Base-by-base conservation (phyloP, 2,888 invertebrate species). In the Epinotia nisella region DNA sequence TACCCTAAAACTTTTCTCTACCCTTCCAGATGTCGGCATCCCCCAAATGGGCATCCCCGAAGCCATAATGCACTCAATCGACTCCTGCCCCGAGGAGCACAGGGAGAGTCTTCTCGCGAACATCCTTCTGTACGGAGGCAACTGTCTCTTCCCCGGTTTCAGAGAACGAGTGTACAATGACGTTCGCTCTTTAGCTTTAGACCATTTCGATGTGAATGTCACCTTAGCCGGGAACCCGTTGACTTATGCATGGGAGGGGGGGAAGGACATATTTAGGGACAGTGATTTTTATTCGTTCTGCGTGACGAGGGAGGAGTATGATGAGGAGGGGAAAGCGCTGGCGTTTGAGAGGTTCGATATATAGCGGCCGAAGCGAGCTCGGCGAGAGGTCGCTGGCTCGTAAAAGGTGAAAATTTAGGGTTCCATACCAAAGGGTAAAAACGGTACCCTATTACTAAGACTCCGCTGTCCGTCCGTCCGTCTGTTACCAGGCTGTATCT, bases 21-120 rank as follows among this genome's bases (percentile, higher is more conserved):
- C 10, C 11, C 15, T 70, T 64, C 0, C 71, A 1, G 99, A 99
- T 86, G 96, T 99, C 51, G 99, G 98, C 0, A 97, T 99, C 75
- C 95, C 96, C 69, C 96, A 95, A 89, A 98, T 98, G 96, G 99
- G 99, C 0, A 96, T 99, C 75, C 95, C 97, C 0, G 99, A 99
- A 93, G 96, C 98, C 0, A 95, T 99, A 7, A 95, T 97, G 71
- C 94, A 97, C 82, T 95, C 96, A 0, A 95, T 99, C n/a, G 94
- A 95, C 67, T 89, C 94, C 0, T 97, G 98, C 78, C 96, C 97
- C 0, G 94, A 95, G 81, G 95, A 96, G 80, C 91, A 97, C 64
- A 96, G 96, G 80, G 96, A 97, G 11, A 96, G 96, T 86, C 94
- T 99, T 75, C 94, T 97, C 56, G 95, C 95, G 71, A 97, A 98